Evolutionary conservation across 2,113 vertebrate species (phyloP), one percentile per base, ranked within the genome.

Genomic region (Agapornis roseicollis): DNA sequence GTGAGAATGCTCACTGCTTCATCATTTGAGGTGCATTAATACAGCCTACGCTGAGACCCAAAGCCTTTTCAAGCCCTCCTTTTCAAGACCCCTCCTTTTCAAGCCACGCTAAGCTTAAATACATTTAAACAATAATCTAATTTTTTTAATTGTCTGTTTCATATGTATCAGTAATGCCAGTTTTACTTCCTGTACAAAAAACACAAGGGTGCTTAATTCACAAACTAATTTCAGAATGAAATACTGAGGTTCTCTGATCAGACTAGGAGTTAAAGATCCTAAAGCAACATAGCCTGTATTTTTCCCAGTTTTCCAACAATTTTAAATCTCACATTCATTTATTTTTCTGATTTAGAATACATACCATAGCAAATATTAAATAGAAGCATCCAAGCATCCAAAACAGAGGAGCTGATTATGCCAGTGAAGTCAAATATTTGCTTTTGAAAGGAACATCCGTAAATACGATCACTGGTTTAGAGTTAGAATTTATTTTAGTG

Each of bases 271-370:
- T 33, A 5, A 56, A 78, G 29, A 65, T 44, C 11, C 42, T 37
- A 50, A 28, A 79, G 41, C 42, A 68, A 27, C 15, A 7, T 0
- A 8, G 41, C 3, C 56, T 44, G 1, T 2, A 14, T 0, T 0
- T 0, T 33, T 47, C 35, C 39, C 37, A 15, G 7, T n/a, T n/a
- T 35, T 19, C 17, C 35, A 27, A 1, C 58, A 9, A 60, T 20
- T 44, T 61, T 16, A 58, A 39, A 33, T 27, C 44, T 17, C 49
- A 17, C 25, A 61, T n/a, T 11, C 2, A 33, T n/a, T 58, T 52
- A 6, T 29, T 78, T 58, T 61, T 80, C 47, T 9, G 1, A 10
- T 39, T 80, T n/a, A 65, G 29, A 22, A 72, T 20, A 25, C 17
- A 52, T 5, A 31, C 13, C 11, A 53, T 2, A 53, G 28, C 7